Evolutionary conservation across 2,888 invertebrate species (phyloP).

Genomic region (Drosophila vallismaia): DNA sequence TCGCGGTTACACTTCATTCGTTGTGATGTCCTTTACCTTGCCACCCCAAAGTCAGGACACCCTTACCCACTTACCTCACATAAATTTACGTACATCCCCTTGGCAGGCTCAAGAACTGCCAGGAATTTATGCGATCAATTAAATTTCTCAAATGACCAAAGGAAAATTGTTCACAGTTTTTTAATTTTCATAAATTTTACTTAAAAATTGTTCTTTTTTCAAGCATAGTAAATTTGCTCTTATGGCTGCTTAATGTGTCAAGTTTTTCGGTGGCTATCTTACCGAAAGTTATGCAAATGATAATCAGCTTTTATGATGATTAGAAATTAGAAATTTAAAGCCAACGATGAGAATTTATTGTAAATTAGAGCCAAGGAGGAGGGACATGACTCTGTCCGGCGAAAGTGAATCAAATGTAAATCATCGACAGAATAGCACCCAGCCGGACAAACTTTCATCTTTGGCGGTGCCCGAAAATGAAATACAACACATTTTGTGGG

Average conservation of each 20-base stretch:
- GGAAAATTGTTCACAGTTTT: conserved; percentile 72
- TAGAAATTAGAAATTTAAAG: conserved; percentile 67
- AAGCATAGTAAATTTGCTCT: conserved; percentile 54
- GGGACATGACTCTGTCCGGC: conserved; percentile 13
- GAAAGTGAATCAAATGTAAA: conserved; percentile 79
- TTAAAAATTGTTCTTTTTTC: conserved; percentile 64
- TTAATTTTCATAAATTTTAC: conserved; percentile 83
- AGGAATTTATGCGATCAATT: conserved; percentile 80
- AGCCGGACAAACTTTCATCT: conserved; percentile 70
- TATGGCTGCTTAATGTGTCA: conserved; percentile 70
- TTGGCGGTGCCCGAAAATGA: conserved; percentile 68
- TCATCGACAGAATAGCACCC: conserved; percentile 66
- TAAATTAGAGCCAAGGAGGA: conserved; percentile 52
- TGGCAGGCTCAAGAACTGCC: conserved; percentile 23
- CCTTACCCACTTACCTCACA: conserved; percentile 39
- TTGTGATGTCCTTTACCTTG: conserved; percentile 18
- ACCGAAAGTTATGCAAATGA: conserved; percentile 63
- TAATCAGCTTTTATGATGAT: conserved; percentile 80
- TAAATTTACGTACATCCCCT: conserved; percentile 55
- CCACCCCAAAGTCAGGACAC: conserved; percentile 3
- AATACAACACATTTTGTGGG: conserved; percentile 78
- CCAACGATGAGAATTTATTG: conserved; percentile 69
- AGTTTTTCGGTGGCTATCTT: conserved; percentile 41
- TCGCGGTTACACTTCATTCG: conserved; percentile 74
- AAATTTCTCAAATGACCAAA: conserved; percentile 75